Percentiles rank a stretch among this genome's conserved stretches.
These are phyloP conservation scores for Lordiphosa stackelbergi DNA, from an alignment of 1,140 invertebrate species.

Conservation along the genomic window DNA sequence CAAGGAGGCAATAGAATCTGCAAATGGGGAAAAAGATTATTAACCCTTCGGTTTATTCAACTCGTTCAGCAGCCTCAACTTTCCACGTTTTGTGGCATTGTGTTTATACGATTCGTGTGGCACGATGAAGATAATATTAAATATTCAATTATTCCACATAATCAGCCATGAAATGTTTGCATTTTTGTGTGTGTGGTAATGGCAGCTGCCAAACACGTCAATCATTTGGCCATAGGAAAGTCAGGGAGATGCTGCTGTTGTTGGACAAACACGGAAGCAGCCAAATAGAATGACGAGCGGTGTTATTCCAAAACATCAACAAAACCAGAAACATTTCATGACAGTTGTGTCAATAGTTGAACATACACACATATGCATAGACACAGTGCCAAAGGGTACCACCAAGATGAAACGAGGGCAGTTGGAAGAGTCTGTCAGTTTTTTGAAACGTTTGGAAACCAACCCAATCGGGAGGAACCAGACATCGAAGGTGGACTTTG, in stretches of 20 bases:
- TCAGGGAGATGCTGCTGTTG: constrained; percentile 11
- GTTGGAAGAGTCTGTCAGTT: too few relatives aligned
- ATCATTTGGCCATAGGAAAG: constrained; percentile 24
- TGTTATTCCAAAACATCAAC: constrained; percentile 26
- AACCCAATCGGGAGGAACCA: too few relatives aligned
- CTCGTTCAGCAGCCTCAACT: background rate
- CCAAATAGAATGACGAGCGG: constrained; percentile 2
- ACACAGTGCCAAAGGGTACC: constrained; percentile 5
- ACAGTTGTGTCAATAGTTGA: constrained; percentile 66
- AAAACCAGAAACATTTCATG: constrained; percentile 41
- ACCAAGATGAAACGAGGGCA: background rate
- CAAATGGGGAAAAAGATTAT: constrained; percentile 12
- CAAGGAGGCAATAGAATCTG: constrained; percentile 50
- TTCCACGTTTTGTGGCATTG: background rate
- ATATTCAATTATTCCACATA: constrained; percentile 7
- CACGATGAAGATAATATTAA: background rate
- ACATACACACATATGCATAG: constrained; percentile 13
- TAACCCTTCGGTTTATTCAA: background rate
- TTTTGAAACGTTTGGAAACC: too few relatives aligned
- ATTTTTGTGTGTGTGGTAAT: constrained; percentile 24
- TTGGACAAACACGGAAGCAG: constrained; percentile 29
- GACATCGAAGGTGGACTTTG: too few relatives aligned
- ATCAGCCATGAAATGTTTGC: constrained; percentile 28
- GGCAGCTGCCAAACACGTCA: constrained; percentile 64
- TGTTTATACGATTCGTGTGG: constrained; percentile 1